Conservation (phyloP, 2,797 vertebrate genomes). For the Balearica regulorum region DNA sequence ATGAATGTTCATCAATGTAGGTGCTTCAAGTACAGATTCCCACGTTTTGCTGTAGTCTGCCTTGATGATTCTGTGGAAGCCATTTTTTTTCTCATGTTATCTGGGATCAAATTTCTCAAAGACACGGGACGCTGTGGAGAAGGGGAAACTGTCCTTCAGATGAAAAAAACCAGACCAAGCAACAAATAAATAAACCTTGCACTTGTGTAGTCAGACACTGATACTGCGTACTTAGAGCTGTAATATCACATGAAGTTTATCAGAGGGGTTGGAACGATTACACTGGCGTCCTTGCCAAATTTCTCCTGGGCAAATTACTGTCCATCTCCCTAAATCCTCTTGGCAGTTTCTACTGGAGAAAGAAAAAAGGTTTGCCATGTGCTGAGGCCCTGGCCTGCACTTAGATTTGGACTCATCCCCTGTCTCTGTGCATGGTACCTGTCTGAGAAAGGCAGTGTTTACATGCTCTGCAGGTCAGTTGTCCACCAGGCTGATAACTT, state of each 20-base stretch:
- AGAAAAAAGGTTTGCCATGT: not conserved
- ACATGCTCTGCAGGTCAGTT: not conserved
- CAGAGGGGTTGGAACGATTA: not conserved
- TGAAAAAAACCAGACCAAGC: not conserved
- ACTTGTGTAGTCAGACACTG: not conserved
- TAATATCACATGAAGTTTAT: constrained; percentile 13
- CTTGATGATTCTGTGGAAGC: not conserved
- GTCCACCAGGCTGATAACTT: not conserved
- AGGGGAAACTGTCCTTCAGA: not conserved
- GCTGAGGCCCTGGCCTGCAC: not conserved
- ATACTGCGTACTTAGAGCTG: not conserved
- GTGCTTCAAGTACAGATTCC: not conserved
- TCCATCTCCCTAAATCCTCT: constrained; percentile 1
- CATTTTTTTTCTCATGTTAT: not conserved
- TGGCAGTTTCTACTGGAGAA: constrained; percentile 5
- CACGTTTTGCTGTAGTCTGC: not conserved
- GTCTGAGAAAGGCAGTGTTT: not conserved
- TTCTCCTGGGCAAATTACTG: constrained; percentile 15
- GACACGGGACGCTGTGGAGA: not conserved
- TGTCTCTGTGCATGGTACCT: not conserved
- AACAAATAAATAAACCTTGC: not conserved
- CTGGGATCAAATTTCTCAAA: not conserved
- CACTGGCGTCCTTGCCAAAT: not conserved
- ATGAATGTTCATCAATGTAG: not conserved
- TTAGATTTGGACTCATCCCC: not conserved